A percentile compares a stretch with the other conserved stretches of the same genome.
phyloP scores from a whole-genome alignment of 2,113 vertebrate genomes.

The Polypterus bichir region DNA sequence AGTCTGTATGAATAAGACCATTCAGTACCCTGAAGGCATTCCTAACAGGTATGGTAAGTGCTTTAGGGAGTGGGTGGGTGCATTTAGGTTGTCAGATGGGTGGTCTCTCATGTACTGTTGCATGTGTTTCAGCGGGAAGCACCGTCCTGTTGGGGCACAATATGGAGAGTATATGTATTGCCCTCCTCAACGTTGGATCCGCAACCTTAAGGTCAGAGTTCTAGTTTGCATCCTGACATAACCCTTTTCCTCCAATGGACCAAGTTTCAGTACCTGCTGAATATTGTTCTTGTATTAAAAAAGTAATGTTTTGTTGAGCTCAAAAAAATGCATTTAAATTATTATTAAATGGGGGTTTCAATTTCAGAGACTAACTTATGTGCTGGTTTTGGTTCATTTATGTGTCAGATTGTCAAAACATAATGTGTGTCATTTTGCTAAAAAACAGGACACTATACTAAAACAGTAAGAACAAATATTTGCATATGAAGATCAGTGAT shows the following conservation, averaged over 20 bases:
- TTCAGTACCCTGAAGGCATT: slow-evolving; percentile 32
- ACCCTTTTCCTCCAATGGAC: neutral
- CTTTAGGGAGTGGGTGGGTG: neutral
- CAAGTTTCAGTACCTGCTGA: neutral
- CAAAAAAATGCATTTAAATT: too few relatives aligned
- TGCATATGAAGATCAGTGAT: too few relatives aligned
- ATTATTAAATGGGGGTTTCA: slow-evolving; percentile 4
- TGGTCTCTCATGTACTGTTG: neutral
- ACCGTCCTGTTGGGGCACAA: slow-evolving; percentile 41
- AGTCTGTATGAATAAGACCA: slow-evolving; percentile 34
- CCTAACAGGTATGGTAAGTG: slow-evolving; percentile 37
- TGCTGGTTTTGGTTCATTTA: neutral
- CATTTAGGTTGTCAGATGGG: neutral
- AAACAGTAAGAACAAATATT: too few relatives aligned
- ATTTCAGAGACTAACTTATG: neutral
- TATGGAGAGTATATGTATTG: slow-evolving; percentile 56
- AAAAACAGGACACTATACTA: too few relatives aligned
- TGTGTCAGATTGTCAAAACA: too few relatives aligned
- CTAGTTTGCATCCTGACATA: neutral
- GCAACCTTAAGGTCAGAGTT: slow-evolving; percentile 47
- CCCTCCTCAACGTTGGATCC: slow-evolving; percentile 56
- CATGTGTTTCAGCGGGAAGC: slow-evolving; percentile 40
- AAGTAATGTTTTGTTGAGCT: too few relatives aligned
- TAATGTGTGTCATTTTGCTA: too few relatives aligned
- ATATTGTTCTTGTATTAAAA: too few relatives aligned